Evolutionary conservation across 2,888 invertebrate genomes (phyloP).

Genomic region (Cosmia pyralina): DNA sequence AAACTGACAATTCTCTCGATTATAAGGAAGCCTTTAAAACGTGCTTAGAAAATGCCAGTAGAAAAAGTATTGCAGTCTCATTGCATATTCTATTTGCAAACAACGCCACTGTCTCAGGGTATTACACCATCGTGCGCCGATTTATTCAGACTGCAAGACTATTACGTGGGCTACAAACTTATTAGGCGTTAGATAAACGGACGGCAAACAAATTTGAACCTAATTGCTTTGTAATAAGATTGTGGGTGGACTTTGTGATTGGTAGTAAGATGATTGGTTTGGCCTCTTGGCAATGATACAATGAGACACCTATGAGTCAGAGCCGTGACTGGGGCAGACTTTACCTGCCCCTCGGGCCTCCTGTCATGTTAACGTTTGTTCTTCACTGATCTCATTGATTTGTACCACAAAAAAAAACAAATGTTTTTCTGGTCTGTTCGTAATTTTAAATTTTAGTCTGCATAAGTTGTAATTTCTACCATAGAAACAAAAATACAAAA

Average conservation of each 20-base stretch:
- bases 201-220: constrained; percentile 68
- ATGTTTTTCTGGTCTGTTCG: background rate
- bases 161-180: constrained; percentile 75
- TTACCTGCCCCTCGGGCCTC: constrained; percentile 63
- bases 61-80: constrained; percentile 67
- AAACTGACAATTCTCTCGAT: constrained; percentile 50
- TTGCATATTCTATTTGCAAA: constrained; percentile 80
- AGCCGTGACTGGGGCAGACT: constrained; percentile 66
- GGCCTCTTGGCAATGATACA: constrained; percentile 76
- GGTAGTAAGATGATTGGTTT: constrained; percentile 36
- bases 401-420: background rate
- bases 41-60: constrained; percentile 62
- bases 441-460: too few relatives aligned
- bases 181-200: constrained; percentile 57
- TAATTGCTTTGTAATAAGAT: constrained; percentile 63
- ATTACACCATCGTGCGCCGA: constrained; percentile 79
- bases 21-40: constrained; percentile 64
- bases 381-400: constrained; percentile 44
- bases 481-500: background rate
- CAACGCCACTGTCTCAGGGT: constrained; percentile 66
- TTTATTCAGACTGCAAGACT: constrained; percentile 84
- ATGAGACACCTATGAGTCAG: constrained; percentile 82
- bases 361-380: constrained; percentile 43
- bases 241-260: constrained; percentile 17
- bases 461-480: too few relatives aligned